Conservation (phyloP, 2,888 invertebrate genomes). For the Xanthia togata region DNA sequence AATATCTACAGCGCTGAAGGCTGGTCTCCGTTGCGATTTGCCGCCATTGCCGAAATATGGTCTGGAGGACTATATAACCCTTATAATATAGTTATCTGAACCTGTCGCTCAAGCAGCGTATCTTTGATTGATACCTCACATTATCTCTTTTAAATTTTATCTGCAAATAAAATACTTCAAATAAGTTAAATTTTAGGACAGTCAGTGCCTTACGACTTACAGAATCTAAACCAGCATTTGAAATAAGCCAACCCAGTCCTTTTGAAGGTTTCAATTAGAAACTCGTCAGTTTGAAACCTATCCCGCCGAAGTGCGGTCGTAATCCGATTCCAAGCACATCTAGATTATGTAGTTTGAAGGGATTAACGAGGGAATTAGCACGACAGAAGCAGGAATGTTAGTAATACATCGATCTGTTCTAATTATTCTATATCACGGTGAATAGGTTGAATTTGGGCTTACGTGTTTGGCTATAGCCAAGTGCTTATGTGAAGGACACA, state of each 20-base stretch:
- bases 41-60: too few species aligned
- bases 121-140: background rate
- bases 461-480: background rate
- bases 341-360: conserved; percentile 47
- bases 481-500: background rate
- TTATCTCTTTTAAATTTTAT: background rate
- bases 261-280: conserved; percentile 32
- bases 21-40: too few species aligned
- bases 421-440: conserved; percentile 31
- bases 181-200: too few species aligned
- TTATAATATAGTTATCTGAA: background rate
- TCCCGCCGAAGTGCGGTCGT: background rate
- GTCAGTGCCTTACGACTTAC: background rate
- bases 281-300: conserved; percentile 13
- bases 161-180: background rate
- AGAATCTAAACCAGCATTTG: background rate
- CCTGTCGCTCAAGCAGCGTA: background rate
- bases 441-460: conserved; percentile 1
- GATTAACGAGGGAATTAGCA: conserved; percentile 39
- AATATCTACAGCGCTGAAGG: too few species aligned
- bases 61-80: too few species aligned
- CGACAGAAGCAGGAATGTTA: conserved; percentile 26
- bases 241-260: background rate
- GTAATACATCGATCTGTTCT: conserved; percentile 37
- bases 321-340: conserved; percentile 12